Evolutionary conservation across 2,797 vertebrate species (phyloP).

Genomic region (Pseudomugil tenellus): DNA sequence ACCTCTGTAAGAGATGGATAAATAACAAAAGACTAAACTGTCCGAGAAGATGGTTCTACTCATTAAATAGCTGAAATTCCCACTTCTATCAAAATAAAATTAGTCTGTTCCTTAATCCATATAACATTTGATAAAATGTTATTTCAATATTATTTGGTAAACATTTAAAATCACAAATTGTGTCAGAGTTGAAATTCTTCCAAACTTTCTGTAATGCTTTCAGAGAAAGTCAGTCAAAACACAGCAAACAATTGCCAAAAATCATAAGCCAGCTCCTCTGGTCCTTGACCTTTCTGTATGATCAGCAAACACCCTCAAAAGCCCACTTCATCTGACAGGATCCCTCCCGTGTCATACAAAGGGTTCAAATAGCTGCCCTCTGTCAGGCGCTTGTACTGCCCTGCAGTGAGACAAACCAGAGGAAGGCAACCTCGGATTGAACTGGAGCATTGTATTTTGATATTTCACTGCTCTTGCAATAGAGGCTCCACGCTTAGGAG

Average conservation of each 20-base stretch:
- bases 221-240: not conserved
- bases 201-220: not conserved
- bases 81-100: not conserved
- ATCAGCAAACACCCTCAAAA: constrained; percentile 18
- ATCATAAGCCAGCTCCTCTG: constrained; percentile 8
- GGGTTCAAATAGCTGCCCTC: constrained; percentile 22
- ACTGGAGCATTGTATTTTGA: not conserved
- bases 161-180: not conserved
- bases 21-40: not conserved
- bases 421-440: constrained; percentile 4
- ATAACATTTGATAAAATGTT: not conserved
- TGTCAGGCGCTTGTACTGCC: constrained; percentile 11
- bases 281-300: constrained; percentile 24
- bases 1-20: not conserved
- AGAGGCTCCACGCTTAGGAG: not conserved
- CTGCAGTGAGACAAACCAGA: constrained; percentile 17
- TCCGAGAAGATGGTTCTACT: not conserved
- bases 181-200: not conserved
- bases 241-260: constrained; percentile 6
- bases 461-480: constrained; percentile 16
- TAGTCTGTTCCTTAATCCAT: too few species aligned
- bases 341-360: constrained; percentile 31
- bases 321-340: constrained; percentile 20
- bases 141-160: not conserved
- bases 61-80: not conserved